Percentiles rank a stretch among this genome's conserved stretches.
Conservation (phyloP, 2,888 invertebrate species). For the Philopedon plagiatum region DNA sequence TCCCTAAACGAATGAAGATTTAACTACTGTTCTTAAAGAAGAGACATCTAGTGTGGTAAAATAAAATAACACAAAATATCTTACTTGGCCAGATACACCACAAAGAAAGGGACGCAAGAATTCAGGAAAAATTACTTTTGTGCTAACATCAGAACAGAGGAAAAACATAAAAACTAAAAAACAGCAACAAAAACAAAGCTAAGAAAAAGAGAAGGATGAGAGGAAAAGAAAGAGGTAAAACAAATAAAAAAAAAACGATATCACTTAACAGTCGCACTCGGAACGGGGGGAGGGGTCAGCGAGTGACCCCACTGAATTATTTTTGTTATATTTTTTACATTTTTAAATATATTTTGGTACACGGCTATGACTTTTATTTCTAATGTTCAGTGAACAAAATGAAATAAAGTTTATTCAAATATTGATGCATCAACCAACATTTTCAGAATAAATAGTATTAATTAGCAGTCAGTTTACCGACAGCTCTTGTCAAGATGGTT, state of each 20-base stretch:
- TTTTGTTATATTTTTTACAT: too few species aligned
- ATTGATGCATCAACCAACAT: too few species aligned
- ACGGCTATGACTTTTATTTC: too few species aligned
- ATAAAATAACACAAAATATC: slow-evolving; percentile 12
- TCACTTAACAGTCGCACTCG: too few species aligned
- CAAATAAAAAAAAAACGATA: not conserved
- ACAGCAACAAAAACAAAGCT: not conserved
- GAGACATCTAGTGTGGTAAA: slow-evolving; percentile 1
- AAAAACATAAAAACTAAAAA: slow-evolving; percentile 16
- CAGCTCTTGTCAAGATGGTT: too few species aligned
- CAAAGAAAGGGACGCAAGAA: slow-evolving; percentile 13
- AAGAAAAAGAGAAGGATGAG: slow-evolving; percentile 5
- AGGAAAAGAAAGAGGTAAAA: slow-evolving; percentile 11
- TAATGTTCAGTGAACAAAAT: too few species aligned
- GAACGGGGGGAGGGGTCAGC: too few species aligned
- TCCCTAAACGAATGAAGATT: slow-evolving; percentile 4
- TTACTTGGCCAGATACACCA: slow-evolving; percentile 16
- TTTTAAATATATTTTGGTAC: too few species aligned
- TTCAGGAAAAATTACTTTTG: slow-evolving; percentile 4
- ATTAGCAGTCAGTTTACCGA: too few species aligned
- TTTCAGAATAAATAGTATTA: too few species aligned
- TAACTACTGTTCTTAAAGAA: slow-evolving; percentile 15
- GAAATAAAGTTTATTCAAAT: too few species aligned
- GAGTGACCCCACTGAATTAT: too few species aligned
- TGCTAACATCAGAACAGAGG: slow-evolving; percentile 6